Evolutionary conservation across 2,888 invertebrate genomes (phyloP).

Genomic region (Capitulum mitella): DNA sequence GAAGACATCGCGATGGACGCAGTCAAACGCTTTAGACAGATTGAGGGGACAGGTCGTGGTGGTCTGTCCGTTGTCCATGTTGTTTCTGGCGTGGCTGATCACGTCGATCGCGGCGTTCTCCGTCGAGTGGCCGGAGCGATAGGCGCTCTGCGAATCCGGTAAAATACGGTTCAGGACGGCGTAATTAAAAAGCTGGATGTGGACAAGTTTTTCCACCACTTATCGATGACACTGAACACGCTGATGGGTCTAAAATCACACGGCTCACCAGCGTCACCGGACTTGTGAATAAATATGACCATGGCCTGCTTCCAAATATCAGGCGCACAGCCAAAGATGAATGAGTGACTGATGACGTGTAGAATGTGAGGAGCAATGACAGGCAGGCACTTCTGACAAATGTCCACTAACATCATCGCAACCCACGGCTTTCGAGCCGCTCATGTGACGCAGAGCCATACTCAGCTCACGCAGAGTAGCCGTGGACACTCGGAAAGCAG

Average conservation of each 20-base stretch:
- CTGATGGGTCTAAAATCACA: not conserved
- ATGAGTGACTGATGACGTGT: not conserved
- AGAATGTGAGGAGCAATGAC: not conserved
- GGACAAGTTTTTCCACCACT: too few species aligned
- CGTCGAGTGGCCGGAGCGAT: too few species aligned
- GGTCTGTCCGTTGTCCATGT: too few species aligned
- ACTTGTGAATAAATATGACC: not conserved
- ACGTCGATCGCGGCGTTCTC: too few species aligned
- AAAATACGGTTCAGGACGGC: too few species aligned
- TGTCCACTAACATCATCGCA: not conserved
- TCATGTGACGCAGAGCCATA: not conserved
- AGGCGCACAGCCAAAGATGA: not conserved
- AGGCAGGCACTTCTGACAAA: not conserved
- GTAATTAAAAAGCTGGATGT: too few species aligned
- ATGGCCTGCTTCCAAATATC: not conserved
- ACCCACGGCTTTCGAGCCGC: not conserved
- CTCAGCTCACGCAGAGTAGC: too few species aligned
- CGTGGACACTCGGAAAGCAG: not conserved
- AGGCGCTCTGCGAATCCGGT: too few species aligned
- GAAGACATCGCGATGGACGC: too few species aligned
- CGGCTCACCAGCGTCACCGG: not conserved
- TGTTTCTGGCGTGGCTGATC: too few species aligned
- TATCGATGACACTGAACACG: not conserved
- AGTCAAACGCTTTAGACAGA: too few species aligned
- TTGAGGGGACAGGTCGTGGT: too few species aligned